These are phyloP conservation scores for Colius striatus DNA, from an alignment of 2,113 vertebrate genomes.

Conservation along the genomic window DNA sequence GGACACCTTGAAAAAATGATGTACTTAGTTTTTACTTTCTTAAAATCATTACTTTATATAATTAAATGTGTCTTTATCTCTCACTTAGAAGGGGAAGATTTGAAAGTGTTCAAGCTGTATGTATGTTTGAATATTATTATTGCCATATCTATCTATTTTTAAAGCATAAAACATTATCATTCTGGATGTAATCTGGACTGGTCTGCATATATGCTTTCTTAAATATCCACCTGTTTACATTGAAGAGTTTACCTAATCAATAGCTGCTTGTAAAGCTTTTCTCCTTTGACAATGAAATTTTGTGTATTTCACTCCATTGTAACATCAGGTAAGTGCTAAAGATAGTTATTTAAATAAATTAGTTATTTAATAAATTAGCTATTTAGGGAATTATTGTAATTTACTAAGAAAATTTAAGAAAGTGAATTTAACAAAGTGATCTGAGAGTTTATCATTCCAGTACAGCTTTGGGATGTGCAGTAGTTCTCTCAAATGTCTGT, in stretches of 20 bases:
- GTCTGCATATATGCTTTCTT: neutral
- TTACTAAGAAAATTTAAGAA: neutral
- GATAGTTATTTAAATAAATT: neutral
- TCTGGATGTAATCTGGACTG: neutral
- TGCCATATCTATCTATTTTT: neutral
- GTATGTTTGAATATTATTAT: neutral
- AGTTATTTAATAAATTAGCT: too few relatives aligned
- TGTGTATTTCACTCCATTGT: neutral
- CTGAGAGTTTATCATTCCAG: neutral
- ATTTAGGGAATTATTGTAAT: neutral
- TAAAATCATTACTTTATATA: neutral
- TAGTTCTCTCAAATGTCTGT: neutral
- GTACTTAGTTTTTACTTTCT: neutral
- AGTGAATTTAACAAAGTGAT: neutral
- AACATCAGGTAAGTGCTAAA: neutral
- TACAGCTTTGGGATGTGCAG: neutral
- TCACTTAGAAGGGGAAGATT: neutral
- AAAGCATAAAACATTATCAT: neutral
- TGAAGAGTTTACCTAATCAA: neutral
- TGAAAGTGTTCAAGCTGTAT: neutral
- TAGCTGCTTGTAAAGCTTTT: neutral
- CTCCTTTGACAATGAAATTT: neutral
- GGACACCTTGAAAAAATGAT: conserved; percentile 6
- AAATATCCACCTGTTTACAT: neutral
- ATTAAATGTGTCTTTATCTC: neutral